Evolutionary conservation across 2,888 invertebrate genomes (phyloP), one percentile per base, ranked within the genome.

Genomic region (Empis livida): DNA sequence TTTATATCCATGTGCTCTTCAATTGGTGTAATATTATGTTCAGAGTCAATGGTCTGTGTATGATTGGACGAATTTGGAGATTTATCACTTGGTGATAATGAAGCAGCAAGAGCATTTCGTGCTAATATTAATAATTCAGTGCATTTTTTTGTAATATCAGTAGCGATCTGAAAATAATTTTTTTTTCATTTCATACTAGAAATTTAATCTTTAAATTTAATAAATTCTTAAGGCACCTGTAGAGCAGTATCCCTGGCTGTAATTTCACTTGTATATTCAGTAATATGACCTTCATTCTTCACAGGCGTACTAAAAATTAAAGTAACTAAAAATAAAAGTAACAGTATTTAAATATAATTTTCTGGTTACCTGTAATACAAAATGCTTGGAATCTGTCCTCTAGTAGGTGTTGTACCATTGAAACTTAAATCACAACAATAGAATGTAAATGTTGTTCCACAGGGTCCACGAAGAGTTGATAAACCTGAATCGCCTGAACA

Each of bases 401-500:
- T 77, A 0, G 88, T 85, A 52, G 93, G 80, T 9, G 92, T 94
- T 1, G 96, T 96, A n/a, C 96, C 96, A 65, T 96, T 95, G 64
- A 89, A 90, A 66, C 94, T 94, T 41, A 95, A 74, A 11, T 93
- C 88, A 65, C 93, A 94, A 2, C 92, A 85, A 27, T 85, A 82
- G 66, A 91, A 96, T 42, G 84, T 80, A 67, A 96, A 95, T 2
- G 81, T 83, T 8, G 90, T 88, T 42, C 93, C 93, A 68, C 96
- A 95, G 0, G 91, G 88, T 9, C 95, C 94, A 59, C 89, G 87
- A 10, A 96, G 85, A 5, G 85, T 80, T 30, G 82, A 80, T 51
- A 92, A 68, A 0, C 96, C 96, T 23, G 89, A 87, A 69, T 97
- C 96, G 1, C 97, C 97, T 61, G 93, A 95, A 52, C 87, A 86